Percentiles rank a stretch among this genome's conserved stretches.
These are phyloP conservation scores for Macquaria australasica DNA, from an alignment of 2,113 vertebrate species.

Conservation along the genomic window DNA sequence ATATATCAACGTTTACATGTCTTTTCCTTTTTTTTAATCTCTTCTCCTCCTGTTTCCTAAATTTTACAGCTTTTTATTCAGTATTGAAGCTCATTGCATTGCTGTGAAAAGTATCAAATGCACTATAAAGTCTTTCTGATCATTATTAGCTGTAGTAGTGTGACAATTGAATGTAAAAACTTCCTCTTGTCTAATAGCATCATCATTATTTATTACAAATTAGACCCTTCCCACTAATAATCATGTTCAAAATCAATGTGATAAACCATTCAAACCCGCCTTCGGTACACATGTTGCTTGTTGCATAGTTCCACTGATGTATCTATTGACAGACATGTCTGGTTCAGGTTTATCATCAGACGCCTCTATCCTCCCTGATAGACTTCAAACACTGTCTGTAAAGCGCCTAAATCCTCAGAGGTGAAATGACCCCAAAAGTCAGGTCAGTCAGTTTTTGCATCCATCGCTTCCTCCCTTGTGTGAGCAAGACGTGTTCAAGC, in stretches of 20 bases:
- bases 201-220: background rate
- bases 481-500: constrained; percentile 51
- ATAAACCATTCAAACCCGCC: background rate
- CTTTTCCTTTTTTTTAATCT: background rate
- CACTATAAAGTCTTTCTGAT: background rate
- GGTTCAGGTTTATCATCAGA: constrained; percentile 40
- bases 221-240: background rate
- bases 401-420: constrained; percentile 70
- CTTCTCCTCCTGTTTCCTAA: background rate
- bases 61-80: background rate
- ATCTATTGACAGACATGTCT: constrained; percentile 40
- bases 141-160: background rate
- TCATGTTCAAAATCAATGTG: background rate
- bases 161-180: background rate
- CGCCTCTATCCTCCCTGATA: constrained; percentile 52
- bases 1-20: background rate
- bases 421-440: constrained; percentile 79
- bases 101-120: background rate
- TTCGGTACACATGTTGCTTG: background rate
- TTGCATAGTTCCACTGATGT: background rate
- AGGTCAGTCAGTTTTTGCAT: constrained; percentile 71
- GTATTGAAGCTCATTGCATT: background rate
- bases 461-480: constrained; percentile 20
- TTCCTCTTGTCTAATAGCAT: background rate
- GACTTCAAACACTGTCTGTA: constrained; percentile 61